These are phyloP conservation scores for Holacanthella duospinosa DNA, from an alignment of 2,888 invertebrate genomes.

Conservation along the genomic window DNA sequence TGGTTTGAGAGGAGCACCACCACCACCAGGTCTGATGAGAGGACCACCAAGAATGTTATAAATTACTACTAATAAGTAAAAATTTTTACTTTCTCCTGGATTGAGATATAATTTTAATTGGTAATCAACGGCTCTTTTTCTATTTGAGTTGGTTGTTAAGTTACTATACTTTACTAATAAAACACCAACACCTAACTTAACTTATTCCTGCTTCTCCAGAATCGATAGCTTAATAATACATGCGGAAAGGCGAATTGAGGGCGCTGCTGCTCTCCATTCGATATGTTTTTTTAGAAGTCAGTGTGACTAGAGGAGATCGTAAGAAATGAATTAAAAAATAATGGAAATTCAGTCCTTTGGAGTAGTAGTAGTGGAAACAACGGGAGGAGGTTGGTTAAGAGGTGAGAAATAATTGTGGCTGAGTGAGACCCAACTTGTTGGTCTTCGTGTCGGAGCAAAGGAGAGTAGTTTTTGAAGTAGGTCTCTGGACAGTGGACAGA, in stretches of 20 bases:
- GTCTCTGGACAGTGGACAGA: constrained; percentile 60
- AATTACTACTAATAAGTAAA: neutral
- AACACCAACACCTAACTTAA: neutral
- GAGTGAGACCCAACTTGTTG: constrained; percentile 66
- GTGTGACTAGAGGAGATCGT: no score
- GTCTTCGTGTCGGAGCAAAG: constrained; percentile 65
- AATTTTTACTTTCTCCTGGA: neutral
- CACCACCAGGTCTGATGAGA: constrained; percentile 68
- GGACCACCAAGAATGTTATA: no score
- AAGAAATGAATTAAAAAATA: no score
- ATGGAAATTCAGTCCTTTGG: neutral
- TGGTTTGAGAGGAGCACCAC: constrained; percentile 49
- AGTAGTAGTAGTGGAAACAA: no score
- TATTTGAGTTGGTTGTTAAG: no score
- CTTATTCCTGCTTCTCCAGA: no score
- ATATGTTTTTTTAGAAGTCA: no score
- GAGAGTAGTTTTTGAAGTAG: constrained; percentile 59
- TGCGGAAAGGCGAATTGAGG: no score
- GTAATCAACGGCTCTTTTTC: no score
- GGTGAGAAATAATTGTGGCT: constrained; percentile 61
- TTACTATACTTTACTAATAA: neutral
- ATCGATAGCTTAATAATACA: no score
- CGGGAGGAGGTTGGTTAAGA: neutral
- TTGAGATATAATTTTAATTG: neutral
- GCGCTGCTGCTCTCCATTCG: no score